Base-by-base conservation (phyloP, 2,888 invertebrate genomes). In the Eustalomyia histrio region DNA sequence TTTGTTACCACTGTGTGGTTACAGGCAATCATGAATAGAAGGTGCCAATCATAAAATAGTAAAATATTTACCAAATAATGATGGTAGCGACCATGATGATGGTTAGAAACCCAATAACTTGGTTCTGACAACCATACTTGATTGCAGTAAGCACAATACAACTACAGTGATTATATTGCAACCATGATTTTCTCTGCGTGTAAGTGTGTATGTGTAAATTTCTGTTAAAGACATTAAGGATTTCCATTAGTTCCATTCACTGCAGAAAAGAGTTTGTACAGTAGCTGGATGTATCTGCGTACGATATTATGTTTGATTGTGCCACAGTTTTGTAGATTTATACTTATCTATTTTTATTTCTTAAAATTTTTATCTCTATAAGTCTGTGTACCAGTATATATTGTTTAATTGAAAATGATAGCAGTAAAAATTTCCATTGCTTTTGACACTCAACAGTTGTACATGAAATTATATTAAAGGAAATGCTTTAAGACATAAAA, bases 401-500 rank as follows among this genome's bases (percentile, higher is more conserved):
- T 39, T 39, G 39, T 39, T 12, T 47, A 47, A 47, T n/a, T 47
- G 43, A 47, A 47, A 47, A 47, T 47, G 6, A 39, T 12, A 50
- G 10, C 35, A 47, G 24, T 5, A 21, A 50, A 29, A 52, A n/a
- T 9, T 18, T 55, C 12, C 10, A 39, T 53, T 67, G 55, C 29
- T 55, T 67, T 24, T 67, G 67, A 67, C 67, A 67, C 14, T 55
- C 21, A 67, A 67, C 33, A 67, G 67, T n/a, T 55, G 24, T 39
- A 53, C 4, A 65, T 53, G 39, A 55, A 53, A 52, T 12, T 52
- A 52, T 12, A 52, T 5, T 8, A 18, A 29, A 29, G 29, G 7
- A 52, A 52, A 18, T 18, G 18, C 14, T 18, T 21, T 52, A 52
- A 29, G 7, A 29, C 3, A 18, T 6, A 14, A 24, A 24, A 55